Conservation (phyloP, 2,797 vertebrate species). For the Acrossocheilus fasciatus region DNA sequence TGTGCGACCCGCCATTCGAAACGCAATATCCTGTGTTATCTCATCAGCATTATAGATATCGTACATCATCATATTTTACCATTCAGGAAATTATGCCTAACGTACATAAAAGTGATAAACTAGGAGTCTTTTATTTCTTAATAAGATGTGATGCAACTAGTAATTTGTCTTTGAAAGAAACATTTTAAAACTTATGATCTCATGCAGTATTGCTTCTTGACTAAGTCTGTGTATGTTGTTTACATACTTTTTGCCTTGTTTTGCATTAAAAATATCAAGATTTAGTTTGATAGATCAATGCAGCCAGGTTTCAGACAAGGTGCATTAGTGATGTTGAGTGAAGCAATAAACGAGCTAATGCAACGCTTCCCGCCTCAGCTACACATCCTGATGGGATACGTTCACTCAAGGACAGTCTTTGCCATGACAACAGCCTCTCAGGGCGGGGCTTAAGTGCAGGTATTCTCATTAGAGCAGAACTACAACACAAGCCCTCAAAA, state of each 20-base stretch:
- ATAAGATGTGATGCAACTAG: not conserved
- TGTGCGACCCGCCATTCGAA: not conserved
- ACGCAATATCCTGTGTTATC: not conserved
- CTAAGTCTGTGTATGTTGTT: not conserved
- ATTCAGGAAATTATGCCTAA: slow-evolving; percentile 14
- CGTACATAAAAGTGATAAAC: not conserved
- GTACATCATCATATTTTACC: not conserved
- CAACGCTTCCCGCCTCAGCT: not conserved
- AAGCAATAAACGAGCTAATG: not conserved
- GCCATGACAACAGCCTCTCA: slow-evolving; percentile 50
- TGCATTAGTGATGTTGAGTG: not conserved
- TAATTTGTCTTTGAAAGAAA: not conserved
- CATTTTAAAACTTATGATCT: not conserved
- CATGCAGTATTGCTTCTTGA: not conserved
- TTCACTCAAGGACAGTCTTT: slow-evolving; percentile 46
- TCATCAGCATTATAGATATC: not conserved
- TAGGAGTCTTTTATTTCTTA: not conserved
- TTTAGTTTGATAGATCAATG: not conserved
- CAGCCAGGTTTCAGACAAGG: not conserved
- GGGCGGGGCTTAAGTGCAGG: not conserved
- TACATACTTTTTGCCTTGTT: not conserved
- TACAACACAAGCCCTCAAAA: not conserved
- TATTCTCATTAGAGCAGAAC: slow-evolving; percentile 25
- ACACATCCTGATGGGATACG: slow-evolving; percentile 16
- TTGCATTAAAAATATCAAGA: not conserved